A percentile compares a stretch with the other conserved stretches of the same genome.
Conservation (phyloP, 2,888 invertebrate genomes). For the Eupithecia subfuscata region DNA sequence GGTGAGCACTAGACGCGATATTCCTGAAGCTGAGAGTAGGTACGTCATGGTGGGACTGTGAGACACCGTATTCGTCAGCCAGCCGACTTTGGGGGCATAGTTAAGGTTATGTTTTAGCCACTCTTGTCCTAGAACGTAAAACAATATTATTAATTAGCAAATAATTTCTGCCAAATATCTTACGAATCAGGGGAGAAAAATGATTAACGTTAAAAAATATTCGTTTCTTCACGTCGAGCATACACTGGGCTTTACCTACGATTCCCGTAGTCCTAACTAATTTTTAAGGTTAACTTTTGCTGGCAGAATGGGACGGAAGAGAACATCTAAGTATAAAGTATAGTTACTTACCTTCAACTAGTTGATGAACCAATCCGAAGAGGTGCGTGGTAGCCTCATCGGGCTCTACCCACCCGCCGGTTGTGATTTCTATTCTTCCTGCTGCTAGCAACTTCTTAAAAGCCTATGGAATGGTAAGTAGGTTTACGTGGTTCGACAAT, state of each 20-base stretch:
- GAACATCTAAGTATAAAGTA: background rate
- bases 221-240: background rate
- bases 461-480: constrained; percentile 64
- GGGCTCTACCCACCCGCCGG: constrained; percentile 97
- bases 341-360: constrained; percentile 88
- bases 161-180: background rate
- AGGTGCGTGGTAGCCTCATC: constrained; percentile 95
- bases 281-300: background rate
- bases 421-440: constrained; percentile 94
- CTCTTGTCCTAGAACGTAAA: constrained; percentile 88
- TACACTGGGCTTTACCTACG: background rate
- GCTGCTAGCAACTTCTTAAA: constrained; percentile 89
- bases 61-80: constrained; percentile 98
- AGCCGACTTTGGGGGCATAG: constrained; percentile 90
- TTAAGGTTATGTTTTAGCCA: constrained; percentile 93
- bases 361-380: constrained; percentile 94
- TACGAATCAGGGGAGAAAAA: background rate
- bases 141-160: background rate
- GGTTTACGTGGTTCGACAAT: background rate
- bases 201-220: background rate
- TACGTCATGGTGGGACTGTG: constrained; percentile 97
- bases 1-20: constrained; percentile 93
- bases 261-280: background rate
- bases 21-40: constrained; percentile 90
- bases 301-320: background rate